Evolutionary conservation across 2,113 vertebrate genomes (phyloP).

Genomic region (Syngnathus scovelli): DNA sequence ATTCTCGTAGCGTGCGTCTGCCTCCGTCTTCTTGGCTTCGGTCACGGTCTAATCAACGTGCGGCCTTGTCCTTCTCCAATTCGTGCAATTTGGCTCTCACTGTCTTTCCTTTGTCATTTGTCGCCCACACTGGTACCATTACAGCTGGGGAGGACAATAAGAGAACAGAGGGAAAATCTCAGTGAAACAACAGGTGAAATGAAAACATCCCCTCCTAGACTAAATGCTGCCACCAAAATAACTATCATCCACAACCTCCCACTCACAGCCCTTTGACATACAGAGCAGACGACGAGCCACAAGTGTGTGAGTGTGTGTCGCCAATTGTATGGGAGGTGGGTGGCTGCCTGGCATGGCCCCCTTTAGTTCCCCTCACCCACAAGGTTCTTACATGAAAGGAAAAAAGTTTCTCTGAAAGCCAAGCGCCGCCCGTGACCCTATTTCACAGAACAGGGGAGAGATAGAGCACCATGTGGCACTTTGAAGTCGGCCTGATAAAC

Average conservation of each 20-base stretch:
- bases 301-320: constrained; percentile 15
- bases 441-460: constrained; percentile 54
- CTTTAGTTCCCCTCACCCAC: constrained; percentile 58
- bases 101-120: constrained; percentile 21
- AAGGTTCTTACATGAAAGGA: constrained; percentile 62
- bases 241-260: constrained; percentile 16
- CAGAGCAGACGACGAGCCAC: constrained; percentile 23
- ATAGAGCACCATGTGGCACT: constrained; percentile 60
- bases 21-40: constrained; percentile 9
- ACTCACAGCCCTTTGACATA: constrained; percentile 14
- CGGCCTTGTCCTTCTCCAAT: constrained; percentile 34
- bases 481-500: constrained; percentile 66
- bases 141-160: constrained; percentile 42
- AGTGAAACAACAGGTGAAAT: constrained; percentile 36
- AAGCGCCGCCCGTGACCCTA: constrained; percentile 56
- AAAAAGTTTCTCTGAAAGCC: constrained; percentile 54
- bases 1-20: constrained; percentile 1
- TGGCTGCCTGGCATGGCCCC: constrained; percentile 48
- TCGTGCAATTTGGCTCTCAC: constrained; percentile 8
- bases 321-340: constrained; percentile 37
- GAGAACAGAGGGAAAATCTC: constrained; percentile 35
- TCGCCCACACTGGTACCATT: constrained; percentile 37
- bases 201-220: constrained; percentile 52
- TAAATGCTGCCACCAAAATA: constrained; percentile 45
- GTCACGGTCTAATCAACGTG: constrained; percentile 55